These are phyloP conservation scores for Sphaerophoria taeniata DNA, from an alignment of 2,888 invertebrate genomes.

Conservation along the genomic window DNA sequence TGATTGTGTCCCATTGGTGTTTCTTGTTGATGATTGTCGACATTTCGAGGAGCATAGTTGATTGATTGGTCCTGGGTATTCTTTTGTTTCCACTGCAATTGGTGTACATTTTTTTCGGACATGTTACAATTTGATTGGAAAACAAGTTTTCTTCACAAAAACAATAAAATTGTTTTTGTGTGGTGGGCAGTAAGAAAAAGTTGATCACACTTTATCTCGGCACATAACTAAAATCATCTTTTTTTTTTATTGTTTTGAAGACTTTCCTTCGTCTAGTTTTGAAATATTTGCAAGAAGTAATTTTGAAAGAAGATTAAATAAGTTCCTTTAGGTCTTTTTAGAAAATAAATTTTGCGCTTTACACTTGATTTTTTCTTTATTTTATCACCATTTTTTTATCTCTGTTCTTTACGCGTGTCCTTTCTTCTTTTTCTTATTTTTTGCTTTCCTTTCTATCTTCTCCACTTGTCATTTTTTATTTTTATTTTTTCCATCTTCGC, in stretches of 20 bases:
- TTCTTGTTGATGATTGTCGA: constrained; percentile 68
- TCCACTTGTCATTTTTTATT: constrained; percentile 52
- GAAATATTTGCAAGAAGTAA: constrained; percentile 30
- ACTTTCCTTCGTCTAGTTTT: constrained; percentile 26
- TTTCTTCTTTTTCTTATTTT: constrained; percentile 52
- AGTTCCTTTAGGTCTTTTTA: constrained; percentile 44
- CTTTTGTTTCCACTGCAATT: constrained; percentile 80
- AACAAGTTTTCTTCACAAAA: constrained; percentile 65
- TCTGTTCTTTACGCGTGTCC: constrained; percentile 74
- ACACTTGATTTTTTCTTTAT: constrained; percentile 71
- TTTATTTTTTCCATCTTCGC: constrained; percentile 1
- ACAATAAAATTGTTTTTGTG: constrained; percentile 64
- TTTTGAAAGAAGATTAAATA: constrained; percentile 40
- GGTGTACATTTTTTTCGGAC: constrained; percentile 82
- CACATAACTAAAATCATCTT: constrained; percentile 59
- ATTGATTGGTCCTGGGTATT: constrained; percentile 72
- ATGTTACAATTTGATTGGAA: constrained; percentile 77
- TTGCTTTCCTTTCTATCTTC: constrained; percentile 17
- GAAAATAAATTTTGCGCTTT: constrained; percentile 65
- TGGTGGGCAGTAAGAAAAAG: constrained; percentile 31
- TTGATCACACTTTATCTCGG: constrained; percentile 62
- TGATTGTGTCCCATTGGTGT: constrained; percentile 73
- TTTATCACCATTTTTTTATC: constrained; percentile 75
- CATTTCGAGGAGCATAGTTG: constrained; percentile 62
- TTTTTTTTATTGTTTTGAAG: constrained; percentile 41